These are phyloP conservation scores for Apogon talboti DNA, from an alignment of 2,797 vertebrate species.

Conservation along the genomic window DNA sequence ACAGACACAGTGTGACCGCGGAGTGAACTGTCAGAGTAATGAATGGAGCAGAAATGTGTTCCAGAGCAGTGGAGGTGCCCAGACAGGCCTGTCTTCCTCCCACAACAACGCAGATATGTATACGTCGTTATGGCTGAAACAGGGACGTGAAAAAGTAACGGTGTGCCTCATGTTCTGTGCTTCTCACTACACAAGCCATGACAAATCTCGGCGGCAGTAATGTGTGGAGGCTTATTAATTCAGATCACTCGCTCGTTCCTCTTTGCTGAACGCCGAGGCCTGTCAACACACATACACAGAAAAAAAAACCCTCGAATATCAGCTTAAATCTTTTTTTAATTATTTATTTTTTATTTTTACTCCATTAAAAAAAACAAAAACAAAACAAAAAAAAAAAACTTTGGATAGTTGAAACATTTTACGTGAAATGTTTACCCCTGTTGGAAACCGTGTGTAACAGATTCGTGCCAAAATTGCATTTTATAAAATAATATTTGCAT, in stretches of 20 bases:
- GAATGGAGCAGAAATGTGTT: slow-evolving; percentile 77
- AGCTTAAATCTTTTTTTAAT: neutral
- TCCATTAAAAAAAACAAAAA: neutral
- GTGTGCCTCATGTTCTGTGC: slow-evolving; percentile 36
- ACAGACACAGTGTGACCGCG: slow-evolving; percentile 55
- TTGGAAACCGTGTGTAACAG: neutral
- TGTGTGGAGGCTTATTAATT: slow-evolving; percentile 23
- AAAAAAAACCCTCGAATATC: neutral
- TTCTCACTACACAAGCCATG: slow-evolving; percentile 26
- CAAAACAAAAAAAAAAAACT: too few relatives aligned
- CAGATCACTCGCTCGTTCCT: slow-evolving; percentile 4
- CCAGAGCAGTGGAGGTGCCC: slow-evolving; percentile 75
- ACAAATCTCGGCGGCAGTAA: slow-evolving; percentile 35
- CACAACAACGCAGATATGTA: slow-evolving; percentile 62
- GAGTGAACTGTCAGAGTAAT: slow-evolving; percentile 78
- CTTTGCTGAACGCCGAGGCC: slow-evolving; percentile 9
- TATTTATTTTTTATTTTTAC: neutral
- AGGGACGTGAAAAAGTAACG: slow-evolving; percentile 39
- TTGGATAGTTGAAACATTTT: neutral
- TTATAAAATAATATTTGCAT: neutral
- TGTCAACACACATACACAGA: neutral
- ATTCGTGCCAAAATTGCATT: neutral
- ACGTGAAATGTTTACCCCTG: neutral
- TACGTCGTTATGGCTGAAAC: slow-evolving; percentile 52
- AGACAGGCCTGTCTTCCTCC: slow-evolving; percentile 75